phyloP scores from a whole-genome alignment of 2,888 invertebrate genomes.

The Eurytoma adleriae region DNA sequence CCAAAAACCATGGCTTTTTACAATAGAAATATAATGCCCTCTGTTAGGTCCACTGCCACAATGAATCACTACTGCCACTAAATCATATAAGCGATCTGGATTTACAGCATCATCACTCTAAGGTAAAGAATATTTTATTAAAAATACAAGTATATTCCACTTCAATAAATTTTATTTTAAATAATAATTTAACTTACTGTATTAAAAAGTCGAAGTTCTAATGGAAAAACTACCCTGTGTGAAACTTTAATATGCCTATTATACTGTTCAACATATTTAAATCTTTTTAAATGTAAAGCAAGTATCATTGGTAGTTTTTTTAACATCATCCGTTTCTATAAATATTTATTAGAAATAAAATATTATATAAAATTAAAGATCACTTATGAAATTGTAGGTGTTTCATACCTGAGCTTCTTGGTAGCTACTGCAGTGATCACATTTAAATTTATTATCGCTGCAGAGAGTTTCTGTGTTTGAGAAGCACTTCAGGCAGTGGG shows the following conservation, averaged over 20 bases:
- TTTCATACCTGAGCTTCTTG: constrained; percentile 93
- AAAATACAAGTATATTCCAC: neutral
- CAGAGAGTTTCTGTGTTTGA: constrained; percentile 99
- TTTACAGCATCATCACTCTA: constrained; percentile 99
- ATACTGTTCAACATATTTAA: constrained; percentile 98
- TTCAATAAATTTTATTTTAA: neutral
- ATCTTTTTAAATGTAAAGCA: constrained; percentile 97
- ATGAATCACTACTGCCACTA: constrained; percentile 99
- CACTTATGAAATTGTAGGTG: neutral
- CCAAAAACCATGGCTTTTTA: constrained; percentile 99
- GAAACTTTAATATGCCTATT: constrained; percentile 99
- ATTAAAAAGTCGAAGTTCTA: constrained; percentile 97
- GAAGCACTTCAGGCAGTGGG: constrained; percentile 97
- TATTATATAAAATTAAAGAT: constrained; percentile 13
- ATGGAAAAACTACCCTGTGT: constrained; percentile 98
- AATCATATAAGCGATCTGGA: constrained; percentile 97
- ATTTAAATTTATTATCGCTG: constrained; percentile 99
- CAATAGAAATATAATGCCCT: constrained; percentile 99
- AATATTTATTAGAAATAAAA: constrained; percentile 2
- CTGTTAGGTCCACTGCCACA: constrained; percentile 99
- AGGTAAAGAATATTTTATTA: constrained; percentile 55
- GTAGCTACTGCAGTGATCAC: constrained; percentile 99
- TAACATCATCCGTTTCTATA: constrained; percentile 94
- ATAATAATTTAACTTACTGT: constrained; percentile 82
- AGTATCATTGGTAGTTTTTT: constrained; percentile 98